Base-by-base conservation (phyloP, 2,888 invertebrate genomes). In the Scaptomyza parva region DNA sequence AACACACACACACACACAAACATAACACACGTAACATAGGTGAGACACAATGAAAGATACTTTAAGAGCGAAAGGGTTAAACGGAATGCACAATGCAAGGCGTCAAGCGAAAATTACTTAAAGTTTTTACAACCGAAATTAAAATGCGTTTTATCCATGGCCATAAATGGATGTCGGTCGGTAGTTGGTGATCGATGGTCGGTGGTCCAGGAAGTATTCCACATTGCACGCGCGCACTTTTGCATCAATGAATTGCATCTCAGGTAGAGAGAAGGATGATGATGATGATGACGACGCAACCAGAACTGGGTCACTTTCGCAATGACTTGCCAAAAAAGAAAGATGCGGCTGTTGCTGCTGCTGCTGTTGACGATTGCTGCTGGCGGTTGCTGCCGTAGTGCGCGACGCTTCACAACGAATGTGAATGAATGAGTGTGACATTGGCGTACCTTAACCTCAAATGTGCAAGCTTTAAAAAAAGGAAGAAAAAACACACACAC, bases 361-460 rank as follows among this genome's bases (percentile, higher is more conserved):
- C 45, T 55, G 45, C 12, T 64, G 69, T 43, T 57, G 64, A 58
- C 41, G 63, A 58, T 28, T 64, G 62, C 41, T 71, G 51, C 22
- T 58, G 37, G 30, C 62, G 52, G 63, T 30, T 71, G 76, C 66
- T 81, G 77, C 70, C 73, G 77, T 76, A 76, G 79, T 66, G 77
- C 86, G 86, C 83, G 86, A 72, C 63, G 76, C 81, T 71, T 70
- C 82, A 81, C 77, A 78, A 78, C 87, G 81, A 86, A 77, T 86
- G 81, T 88, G 89, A 89, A 83, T 88, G 89, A 88, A 89, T 89
- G 86, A 85, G 76, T 85, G 88, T 88, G 89, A 89, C 88, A 88
- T 88, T 88, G 88, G 86, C 76, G 73, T 84, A 83, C 88, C 88
- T 89, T 89, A 88, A 88, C 88, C 88, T 88, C 89, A 89, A 88